Base-by-base conservation (phyloP, 2,113 vertebrate species). In the Ageneiosus marmoratus region DNA sequence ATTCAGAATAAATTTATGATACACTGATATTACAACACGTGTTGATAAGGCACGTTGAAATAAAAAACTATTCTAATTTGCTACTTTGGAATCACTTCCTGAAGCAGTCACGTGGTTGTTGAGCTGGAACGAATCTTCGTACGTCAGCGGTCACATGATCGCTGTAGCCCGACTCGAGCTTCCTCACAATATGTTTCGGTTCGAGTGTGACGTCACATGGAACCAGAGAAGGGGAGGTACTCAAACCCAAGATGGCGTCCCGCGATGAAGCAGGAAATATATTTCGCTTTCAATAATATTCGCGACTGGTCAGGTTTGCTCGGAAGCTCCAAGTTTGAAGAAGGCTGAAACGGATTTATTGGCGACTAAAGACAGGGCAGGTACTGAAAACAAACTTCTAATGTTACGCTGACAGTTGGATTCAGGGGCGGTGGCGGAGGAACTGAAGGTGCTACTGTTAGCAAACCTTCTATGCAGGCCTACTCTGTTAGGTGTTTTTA, bases 191-290 rank as follows among this genome's bases (percentile, higher is more conserved):
- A n/a, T n/a, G n/a, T n/a, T n/a, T n/a, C n/a, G n/a, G n/a, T n/a
- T n/a, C n/a, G n/a, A n/a, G n/a, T n/a, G n/a, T n/a, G n/a, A n/a
- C n/a, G n/a, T n/a, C n/a, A n/a, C n/a, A n/a, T n/a, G 93, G 91
- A 93, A 91, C 89, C 86, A 88, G 88, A 82, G 73, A 70, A 86
- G 88, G 89, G 83, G 86, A 89, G 87, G 85, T 86, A 87, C 90
- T 51, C 91, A 85, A 89, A 91, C 91, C 87, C 93, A 95, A 95
- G 92, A 95, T 95, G 94, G 94, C 94, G 93, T 90, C 91, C 89
- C 88, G 91, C 92, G 91, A 88, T 89, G 91, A 93, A 93, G 86
- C 92, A 92, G 94, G 92, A 92, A 94, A 92, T 90, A 91, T 89
- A 84, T 88, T 86, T 89, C 86, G 88, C 82, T 87, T 89, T 89